Conservation (phyloP, 2,888 invertebrate genomes). For the Dryobotodes eremita region DNA sequence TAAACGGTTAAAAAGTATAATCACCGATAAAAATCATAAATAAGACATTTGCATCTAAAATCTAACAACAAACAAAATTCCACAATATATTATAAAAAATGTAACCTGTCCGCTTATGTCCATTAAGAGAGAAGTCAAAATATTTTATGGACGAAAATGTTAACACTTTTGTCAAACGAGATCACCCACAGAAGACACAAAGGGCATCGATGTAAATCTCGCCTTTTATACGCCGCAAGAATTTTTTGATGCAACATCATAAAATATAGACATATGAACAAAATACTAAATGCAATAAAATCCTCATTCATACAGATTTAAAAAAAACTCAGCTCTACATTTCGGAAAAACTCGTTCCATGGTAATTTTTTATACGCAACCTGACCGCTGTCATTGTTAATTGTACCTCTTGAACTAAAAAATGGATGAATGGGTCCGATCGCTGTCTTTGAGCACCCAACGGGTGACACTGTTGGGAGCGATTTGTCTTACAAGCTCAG, state of each 20-base stretch:
- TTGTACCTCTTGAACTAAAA: constrained; percentile 84
- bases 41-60: constrained; percentile 60
- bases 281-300: constrained; percentile 86
- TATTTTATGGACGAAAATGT: constrained; percentile 89
- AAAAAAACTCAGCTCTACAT: constrained; percentile 77
- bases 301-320: constrained; percentile 76
- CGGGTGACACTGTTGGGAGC: constrained; percentile 86
- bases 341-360: constrained; percentile 79
- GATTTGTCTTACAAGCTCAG: constrained; percentile 88
- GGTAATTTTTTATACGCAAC: constrained; percentile 82
- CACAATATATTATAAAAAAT: constrained; percentile 63
- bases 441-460: constrained; percentile 82
- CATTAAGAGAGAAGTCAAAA: constrained; percentile 89
- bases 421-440: constrained; percentile 84
- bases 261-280: constrained; percentile 89
- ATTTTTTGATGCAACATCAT: constrained; percentile 78
- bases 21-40: constrained; percentile 42
- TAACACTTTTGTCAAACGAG: constrained; percentile 89
- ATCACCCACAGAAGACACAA: constrained; percentile 86
- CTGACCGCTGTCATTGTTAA: constrained; percentile 89
- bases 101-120: constrained; percentile 76
- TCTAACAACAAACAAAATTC: constrained; percentile 61
- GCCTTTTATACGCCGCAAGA: constrained; percentile 82
- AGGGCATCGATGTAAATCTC: constrained; percentile 86
- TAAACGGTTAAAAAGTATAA: constrained; percentile 11